Evolutionary conservation across 2,888 invertebrate genomes (phyloP), one percentile per base, ranked within the genome.

Genomic region (Drosophila robusta): DNA sequence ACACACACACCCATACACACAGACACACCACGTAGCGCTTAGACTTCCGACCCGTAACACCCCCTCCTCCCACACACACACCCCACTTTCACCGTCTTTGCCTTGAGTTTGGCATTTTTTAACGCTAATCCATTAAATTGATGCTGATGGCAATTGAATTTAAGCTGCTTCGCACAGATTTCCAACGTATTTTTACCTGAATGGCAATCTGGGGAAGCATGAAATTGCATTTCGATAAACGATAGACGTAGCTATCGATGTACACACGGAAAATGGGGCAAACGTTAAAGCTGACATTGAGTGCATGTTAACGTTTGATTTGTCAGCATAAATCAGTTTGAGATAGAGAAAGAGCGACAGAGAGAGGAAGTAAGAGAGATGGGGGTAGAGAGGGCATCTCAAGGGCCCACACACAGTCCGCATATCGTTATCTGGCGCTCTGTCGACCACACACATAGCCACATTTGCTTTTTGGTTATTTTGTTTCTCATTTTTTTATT

Each of bases 41-140:
- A 51, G 41, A 60, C 47, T 60, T 32, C 45, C 45, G 41, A 26
- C 39, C 14, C 24, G 16, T 29, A 50, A 11, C 26, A 18, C 8
- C 47, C 39, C 14, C 2, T 0, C 34, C 3, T 22, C 12, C 29
- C 26, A 5, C 6, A 6, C 26, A 1, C 26, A 2, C 18, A 1
- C 18, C 18, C 18, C 16, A 36, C 16, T 24, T 29, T 22, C 9
- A 26, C 18, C 6, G 32, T 38, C 41, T 34, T 12, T 8, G 57
- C 26, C 57, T 52, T 58, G 54, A 60, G 71, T 50, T 70, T 82
- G 74, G 46, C 65, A 72, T 75, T 80, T 70, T 70, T 63, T 47
- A 67, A 71, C 75, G 86, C 88, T 88, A 88, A 88, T 88, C 88
- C 88, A 83, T 85, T 82, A 89, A 88, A 88, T 88, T 89, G 89